phyloP scores from a whole-genome alignment of 1,140 invertebrate species.

The Plectrocnemia conspersa region DNA sequence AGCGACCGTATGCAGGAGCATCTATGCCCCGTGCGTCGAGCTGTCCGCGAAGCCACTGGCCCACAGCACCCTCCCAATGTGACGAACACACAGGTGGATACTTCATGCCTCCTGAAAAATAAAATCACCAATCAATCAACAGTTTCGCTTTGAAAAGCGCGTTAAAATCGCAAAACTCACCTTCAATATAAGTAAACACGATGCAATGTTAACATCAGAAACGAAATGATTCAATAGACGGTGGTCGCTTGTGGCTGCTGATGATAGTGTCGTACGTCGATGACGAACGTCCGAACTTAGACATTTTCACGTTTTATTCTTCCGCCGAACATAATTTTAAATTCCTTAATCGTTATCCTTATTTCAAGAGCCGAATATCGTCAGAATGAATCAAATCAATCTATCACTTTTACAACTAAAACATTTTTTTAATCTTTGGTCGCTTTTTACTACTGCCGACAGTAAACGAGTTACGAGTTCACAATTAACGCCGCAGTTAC shows the following conservation, averaged over 20 bases:
- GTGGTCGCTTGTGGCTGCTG: constrained; percentile 23
- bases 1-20: constrained; percentile 54
- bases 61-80: constrained; percentile 47
- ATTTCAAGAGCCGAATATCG: constrained; percentile 32
- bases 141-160: not conserved
- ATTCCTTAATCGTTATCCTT: constrained; percentile 31
- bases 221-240: constrained; percentile 8
- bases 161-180: not conserved
- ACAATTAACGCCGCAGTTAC: too few species aligned
- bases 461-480: too few species aligned
- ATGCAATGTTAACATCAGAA: constrained; percentile 32
- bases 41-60: constrained; percentile 56
- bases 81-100: constrained; percentile 49
- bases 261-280: constrained; percentile 15
- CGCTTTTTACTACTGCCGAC: constrained; percentile 16
- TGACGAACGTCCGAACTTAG: constrained; percentile 22
- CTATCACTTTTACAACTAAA: constrained; percentile 29
- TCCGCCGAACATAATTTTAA: constrained; percentile 10
- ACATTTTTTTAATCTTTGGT: constrained; percentile 34
- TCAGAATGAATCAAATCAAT: too few species aligned
- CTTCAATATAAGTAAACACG: not conserved
- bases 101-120: constrained; percentile 42
- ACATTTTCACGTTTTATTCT: constrained; percentile 28
- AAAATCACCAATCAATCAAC: not conserved
- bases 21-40: constrained; percentile 57